Percentiles rank a stretch among this genome's conserved stretches.
Conservation (phyloP, 2,797 vertebrate genomes). For the Bradypodion pumilum region DNA sequence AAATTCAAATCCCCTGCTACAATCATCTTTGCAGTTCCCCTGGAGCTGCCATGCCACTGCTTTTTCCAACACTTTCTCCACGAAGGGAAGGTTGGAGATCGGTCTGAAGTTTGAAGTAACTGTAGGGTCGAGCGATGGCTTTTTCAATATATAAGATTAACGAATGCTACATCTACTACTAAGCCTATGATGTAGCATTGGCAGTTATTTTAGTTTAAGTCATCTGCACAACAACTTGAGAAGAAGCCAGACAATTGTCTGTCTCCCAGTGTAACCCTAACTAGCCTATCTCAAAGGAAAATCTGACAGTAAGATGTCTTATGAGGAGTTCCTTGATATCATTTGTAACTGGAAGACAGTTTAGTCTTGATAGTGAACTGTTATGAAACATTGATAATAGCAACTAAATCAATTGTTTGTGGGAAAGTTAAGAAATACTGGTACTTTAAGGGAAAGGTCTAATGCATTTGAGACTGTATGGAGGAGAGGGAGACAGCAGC, state of each 20-base stretch:
- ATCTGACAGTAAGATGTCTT: neutral
- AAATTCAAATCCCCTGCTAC: no score
- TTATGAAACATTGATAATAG: neutral
- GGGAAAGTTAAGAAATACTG: neutral
- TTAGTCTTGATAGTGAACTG: neutral
- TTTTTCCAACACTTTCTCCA: no score
- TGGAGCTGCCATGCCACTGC: no score
- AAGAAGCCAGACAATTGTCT: neutral
- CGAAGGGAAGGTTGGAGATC: no score
- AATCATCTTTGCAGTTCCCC: no score
- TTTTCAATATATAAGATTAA: no score
- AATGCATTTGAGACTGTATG: neutral
- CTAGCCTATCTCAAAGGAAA: neutral
- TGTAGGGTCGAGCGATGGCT: no score
- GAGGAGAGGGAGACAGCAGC: neutral
- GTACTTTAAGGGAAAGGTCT: neutral
- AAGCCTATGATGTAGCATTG: no score
- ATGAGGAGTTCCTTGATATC: neutral
- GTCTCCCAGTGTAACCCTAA: neutral
- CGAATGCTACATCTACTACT: no score
- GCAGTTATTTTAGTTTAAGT: no score
- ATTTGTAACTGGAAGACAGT: neutral
- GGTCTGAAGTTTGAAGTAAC: no score
- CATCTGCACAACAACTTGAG: no score
- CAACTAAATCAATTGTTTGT: neutral